Percentiles rank a stretch among this genome's conserved stretches.
Conservation (phyloP, 2,113 vertebrate species). For the Coregonus clupeaformis region DNA sequence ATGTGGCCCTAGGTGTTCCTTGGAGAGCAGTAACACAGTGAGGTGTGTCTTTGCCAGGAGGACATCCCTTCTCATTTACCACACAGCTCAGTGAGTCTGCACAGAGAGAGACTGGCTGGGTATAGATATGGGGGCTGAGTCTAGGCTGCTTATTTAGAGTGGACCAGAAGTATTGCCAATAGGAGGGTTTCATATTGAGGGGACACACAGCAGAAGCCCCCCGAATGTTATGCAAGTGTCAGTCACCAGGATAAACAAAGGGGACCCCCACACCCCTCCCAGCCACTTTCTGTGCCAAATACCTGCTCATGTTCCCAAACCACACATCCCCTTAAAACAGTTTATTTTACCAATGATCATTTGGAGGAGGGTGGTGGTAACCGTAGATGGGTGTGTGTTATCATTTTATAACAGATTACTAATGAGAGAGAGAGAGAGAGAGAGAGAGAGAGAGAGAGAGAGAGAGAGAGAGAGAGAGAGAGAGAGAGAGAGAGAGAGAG, state of each 20-base stretch:
- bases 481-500: neutral
- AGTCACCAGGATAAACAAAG: neutral
- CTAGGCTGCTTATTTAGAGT: neutral
- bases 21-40: conserved; percentile 69
- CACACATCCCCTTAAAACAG: neutral
- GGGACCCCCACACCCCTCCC: neutral
- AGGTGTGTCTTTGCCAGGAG: conserved; percentile 63
- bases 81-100: neutral
- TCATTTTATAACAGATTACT: neutral
- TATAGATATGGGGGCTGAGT: neutral
- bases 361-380: neutral
- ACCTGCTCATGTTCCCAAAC: neutral
- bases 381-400: neutral
- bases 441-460: neutral
- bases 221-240: neutral
- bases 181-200: neutral
- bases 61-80: conserved; percentile 64
- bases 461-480: neutral
- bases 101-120: neutral
- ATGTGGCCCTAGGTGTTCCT: conserved; percentile 15
- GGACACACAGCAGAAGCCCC: neutral
- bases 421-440: neutral
- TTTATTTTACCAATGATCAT: conserved; percentile 4
- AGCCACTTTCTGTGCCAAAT: neutral
- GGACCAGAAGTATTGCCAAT: neutral